These are phyloP conservation scores for Tragelaphus eurycerus DNA, from an alignment of 2,797 vertebrate species.

Conservation along the genomic window DNA sequence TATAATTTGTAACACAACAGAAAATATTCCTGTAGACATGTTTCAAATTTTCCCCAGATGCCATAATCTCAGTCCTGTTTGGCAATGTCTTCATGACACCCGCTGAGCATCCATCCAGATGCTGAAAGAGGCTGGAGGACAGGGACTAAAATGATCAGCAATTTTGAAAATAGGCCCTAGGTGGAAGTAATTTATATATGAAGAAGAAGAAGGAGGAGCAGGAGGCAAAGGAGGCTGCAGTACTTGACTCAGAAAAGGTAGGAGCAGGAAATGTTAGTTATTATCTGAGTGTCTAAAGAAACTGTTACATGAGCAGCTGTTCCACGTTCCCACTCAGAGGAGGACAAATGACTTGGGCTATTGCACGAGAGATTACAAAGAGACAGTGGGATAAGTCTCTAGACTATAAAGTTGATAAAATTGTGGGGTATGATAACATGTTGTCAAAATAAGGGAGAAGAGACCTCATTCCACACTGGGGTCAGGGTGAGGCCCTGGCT, in stretches of 20 bases:
- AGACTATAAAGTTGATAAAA: not conserved
- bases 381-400: not conserved
- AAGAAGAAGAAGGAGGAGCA: not conserved
- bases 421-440: not conserved
- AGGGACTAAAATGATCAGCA: constrained; percentile 32
- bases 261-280: constrained; percentile 39
- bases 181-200: constrained; percentile 42
- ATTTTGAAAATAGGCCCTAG: constrained; percentile 47
- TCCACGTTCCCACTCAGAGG: not conserved
- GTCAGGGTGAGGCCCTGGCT: not conserved
- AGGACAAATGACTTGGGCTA: constrained; percentile 14
- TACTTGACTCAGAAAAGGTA: constrained; percentile 29
- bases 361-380: not conserved
- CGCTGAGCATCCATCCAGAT: constrained; percentile 25
- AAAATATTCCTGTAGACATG: constrained; percentile 50
- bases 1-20: constrained; percentile 68
- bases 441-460: not conserved
- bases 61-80: constrained; percentile 26
- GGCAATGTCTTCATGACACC: constrained; percentile 2
- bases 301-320: constrained; percentile 50
- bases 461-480: not conserved
- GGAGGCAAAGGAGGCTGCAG: not conserved
- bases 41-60: constrained; percentile 69
- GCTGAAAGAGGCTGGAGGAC: not conserved
- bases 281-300: constrained; percentile 37